These are phyloP conservation scores for Paraescarpia echinospica DNA, from an alignment of 1,140 invertebrate genomes.

Conservation along the genomic window DNA sequence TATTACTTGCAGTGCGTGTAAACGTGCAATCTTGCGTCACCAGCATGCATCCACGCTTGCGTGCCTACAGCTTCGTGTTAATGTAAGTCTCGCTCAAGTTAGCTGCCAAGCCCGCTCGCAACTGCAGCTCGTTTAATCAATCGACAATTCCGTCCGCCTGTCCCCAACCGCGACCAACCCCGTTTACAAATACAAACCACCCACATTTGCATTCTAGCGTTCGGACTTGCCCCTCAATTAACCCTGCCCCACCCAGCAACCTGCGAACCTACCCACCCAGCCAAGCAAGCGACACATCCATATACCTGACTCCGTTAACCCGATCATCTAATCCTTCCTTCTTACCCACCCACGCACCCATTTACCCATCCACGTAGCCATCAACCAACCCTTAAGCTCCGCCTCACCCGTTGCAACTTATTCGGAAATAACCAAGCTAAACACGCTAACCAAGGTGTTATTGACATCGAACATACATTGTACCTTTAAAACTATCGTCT, in stretches of 20 bases:
- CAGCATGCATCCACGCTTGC: not conserved
- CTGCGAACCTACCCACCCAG: no score
- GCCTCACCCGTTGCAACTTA: no score
- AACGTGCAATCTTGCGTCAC: no score
- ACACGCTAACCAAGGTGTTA: no score
- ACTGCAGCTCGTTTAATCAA: not conserved
- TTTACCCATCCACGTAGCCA: not conserved
- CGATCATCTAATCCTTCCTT: no score
- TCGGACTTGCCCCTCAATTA: not conserved
- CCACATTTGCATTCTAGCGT: not conserved
- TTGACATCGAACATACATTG: no score
- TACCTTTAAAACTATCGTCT: no score
- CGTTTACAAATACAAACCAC: not conserved
- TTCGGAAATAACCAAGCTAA: no score
- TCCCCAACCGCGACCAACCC: not conserved
- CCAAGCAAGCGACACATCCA: no score
- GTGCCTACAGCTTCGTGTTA: not conserved
- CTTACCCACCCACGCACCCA: not conserved
- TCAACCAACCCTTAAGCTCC: not conserved
- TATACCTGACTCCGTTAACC: no score
- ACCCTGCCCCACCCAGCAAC: no score
- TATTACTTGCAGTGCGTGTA: not conserved
- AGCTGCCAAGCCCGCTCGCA: not conserved
- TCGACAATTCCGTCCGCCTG: not conserved
- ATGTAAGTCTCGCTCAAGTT: not conserved